These are phyloP conservation scores for Conus betulinus DNA, from an alignment of 1,140 invertebrate genomes.

Conservation along the genomic window DNA sequence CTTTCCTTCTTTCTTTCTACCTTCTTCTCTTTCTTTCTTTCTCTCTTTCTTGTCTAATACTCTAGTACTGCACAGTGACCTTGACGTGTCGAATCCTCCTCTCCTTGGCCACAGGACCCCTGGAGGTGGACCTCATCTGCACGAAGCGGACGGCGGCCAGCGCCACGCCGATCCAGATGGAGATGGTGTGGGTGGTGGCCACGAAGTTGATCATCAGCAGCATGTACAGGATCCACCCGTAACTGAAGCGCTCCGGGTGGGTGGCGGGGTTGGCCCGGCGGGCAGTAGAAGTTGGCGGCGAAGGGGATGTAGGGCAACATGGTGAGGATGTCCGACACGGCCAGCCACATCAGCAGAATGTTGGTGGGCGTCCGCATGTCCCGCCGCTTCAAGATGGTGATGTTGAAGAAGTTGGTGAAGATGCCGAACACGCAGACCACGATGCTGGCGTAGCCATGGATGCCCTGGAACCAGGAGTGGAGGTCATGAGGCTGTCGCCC, in stretches of 20 bases:
- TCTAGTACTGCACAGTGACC: conserved; percentile 26
- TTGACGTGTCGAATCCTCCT: conserved; percentile 79
- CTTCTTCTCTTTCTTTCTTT: too few species aligned
- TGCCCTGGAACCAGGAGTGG: conserved; percentile 69
- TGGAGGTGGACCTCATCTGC: conserved; percentile 82
- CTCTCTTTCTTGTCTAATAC: too few species aligned
- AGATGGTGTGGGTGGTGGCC: conserved; percentile 92
- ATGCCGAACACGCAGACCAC: conserved; percentile 91
- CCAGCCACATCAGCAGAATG: conserved; percentile 87
- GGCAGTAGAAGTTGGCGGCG: conserved; percentile 81
- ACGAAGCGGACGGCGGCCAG: conserved; percentile 86
- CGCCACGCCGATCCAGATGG: conserved; percentile 93
- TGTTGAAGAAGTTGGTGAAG: conserved; percentile 91
- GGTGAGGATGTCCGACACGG: conserved; percentile 89
- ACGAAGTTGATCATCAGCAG: conserved; percentile 80
- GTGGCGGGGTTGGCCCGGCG: conserved; percentile 44
- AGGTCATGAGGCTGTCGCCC: conserved; percentile 54
- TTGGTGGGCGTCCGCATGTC: conserved; percentile 89
- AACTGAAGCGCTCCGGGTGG: conserved; percentile 60
- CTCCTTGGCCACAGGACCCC: conserved; percentile 84
- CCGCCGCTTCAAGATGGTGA: conserved; percentile 90
- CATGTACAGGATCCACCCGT: conserved; percentile 68
- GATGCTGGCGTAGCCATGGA: conserved; percentile 85
- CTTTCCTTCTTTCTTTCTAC: too few species aligned
- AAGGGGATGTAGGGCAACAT: conserved; percentile 93